phyloP scores from a whole-genome alignment of 2,888 invertebrate genomes.

The Pristionchus maxplancki region DNA sequence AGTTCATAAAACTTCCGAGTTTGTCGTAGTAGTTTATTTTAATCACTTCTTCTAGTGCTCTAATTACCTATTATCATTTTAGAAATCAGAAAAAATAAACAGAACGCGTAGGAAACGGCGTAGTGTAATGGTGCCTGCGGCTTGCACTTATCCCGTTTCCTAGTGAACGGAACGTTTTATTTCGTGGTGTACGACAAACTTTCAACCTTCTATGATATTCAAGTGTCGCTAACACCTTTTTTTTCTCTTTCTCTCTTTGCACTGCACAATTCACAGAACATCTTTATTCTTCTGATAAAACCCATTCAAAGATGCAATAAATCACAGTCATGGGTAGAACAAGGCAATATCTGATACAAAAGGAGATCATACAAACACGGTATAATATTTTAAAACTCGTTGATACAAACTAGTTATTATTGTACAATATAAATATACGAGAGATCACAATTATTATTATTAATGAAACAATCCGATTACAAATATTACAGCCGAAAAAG shows the following conservation, averaged over 20 bases:
- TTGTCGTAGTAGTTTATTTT: too few species aligned
- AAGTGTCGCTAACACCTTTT: not conserved
- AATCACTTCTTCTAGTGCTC: too few species aligned
- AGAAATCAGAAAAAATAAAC: too few species aligned
- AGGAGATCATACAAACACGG: not conserved
- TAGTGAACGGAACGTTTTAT: too few species aligned
- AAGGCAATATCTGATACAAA: too few species aligned
- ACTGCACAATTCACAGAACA: not conserved
- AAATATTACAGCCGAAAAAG: not conserved
- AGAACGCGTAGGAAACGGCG: too few species aligned
- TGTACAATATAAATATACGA: not conserved
- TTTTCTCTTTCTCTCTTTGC: not conserved
- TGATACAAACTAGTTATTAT: not conserved
- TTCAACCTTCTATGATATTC: too few species aligned
- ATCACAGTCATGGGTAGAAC: not conserved
- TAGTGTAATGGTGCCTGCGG: too few species aligned
- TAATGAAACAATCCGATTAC: not conserved
- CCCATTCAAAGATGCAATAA: not conserved
- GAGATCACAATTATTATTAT: not conserved
- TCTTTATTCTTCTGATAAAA: not conserved
- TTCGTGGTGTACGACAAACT: too few species aligned
- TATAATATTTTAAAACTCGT: slow-evolving; percentile 1
- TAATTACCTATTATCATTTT: too few species aligned
- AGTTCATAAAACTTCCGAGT: too few species aligned
- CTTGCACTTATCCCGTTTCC: too few species aligned